Conservation (phyloP, 2,113 vertebrate species). For the Leucopsar rothschildi region DNA sequence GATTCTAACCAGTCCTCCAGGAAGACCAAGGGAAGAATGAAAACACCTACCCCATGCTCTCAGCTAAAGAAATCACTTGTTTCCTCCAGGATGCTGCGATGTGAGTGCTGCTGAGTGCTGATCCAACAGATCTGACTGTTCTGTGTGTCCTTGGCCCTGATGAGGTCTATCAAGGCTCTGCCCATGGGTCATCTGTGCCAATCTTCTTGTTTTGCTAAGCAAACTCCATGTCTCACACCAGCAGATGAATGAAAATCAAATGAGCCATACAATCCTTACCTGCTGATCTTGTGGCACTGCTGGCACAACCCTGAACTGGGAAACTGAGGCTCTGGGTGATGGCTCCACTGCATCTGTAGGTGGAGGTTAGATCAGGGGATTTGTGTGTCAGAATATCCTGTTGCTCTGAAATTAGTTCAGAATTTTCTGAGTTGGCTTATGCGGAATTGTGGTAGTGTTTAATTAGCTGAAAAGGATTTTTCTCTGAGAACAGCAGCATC, state of each 20-base stretch:
- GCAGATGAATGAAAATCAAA: neutral
- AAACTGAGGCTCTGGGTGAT: neutral
- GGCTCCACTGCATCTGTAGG: accelerated
- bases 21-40: neutral
- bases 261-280: neutral
- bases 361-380: neutral
- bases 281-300: neutral
- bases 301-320: neutral
- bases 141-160: neutral
- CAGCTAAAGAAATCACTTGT: neutral
- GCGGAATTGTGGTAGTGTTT: neutral
- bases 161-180: neutral
- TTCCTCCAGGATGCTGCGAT: neutral
- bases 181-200: neutral
- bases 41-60: neutral
- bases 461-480: neutral
- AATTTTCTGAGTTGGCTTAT: neutral
- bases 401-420: neutral
- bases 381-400: neutral
- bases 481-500: neutral
- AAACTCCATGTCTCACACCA: neutral
- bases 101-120: neutral
- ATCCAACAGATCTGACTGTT: neutral
- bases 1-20: neutral
- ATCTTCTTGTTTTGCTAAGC: neutral